Evolutionary conservation across 1,140 invertebrate genomes (phyloP).

Genomic region (Ephestia elutella): DNA sequence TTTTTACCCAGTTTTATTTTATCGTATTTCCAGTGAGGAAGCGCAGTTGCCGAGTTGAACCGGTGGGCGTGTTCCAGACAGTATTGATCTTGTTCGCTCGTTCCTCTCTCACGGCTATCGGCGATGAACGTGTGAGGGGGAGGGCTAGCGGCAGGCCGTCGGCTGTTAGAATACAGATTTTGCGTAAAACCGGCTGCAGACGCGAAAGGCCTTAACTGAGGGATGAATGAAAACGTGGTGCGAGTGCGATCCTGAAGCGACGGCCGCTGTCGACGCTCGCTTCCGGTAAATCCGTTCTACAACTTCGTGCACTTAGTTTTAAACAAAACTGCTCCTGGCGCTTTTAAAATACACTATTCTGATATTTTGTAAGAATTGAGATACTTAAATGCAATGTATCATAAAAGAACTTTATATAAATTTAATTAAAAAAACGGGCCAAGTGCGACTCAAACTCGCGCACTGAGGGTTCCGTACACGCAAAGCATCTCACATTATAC

Average conservation of each 20-base stretch:
- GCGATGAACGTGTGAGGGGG: conserved; percentile 33
- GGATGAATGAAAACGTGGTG: conserved; percentile 69
- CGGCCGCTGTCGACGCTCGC: conserved; percentile 61
- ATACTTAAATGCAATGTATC: background rate
- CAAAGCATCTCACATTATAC: no score
- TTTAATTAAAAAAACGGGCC: no score
- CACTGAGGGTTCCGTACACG: no score
- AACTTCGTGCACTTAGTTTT: conserved; percentile 66
- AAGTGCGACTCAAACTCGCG: no score
- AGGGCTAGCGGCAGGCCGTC: conserved; percentile 47
- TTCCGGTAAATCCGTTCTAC: conserved; percentile 68
- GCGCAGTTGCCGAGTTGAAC: conserved; percentile 66
- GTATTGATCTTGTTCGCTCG: conserved; percentile 65
- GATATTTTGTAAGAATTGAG: background rate
- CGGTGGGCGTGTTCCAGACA: conserved; percentile 67
- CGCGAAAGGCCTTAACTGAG: conserved; percentile 51
- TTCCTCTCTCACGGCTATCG: conserved; percentile 40
- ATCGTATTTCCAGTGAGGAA: conserved; percentile 68
- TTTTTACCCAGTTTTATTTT: conserved; percentile 69
- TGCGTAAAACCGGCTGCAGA: conserved; percentile 47
- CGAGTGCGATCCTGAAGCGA: conserved; percentile 56
- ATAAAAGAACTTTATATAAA: background rate
- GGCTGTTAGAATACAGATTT: conserved; percentile 62
- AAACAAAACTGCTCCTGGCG: conserved; percentile 52
- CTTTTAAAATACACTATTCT: conserved; percentile 19